Evolutionary conservation across 1,140 invertebrate genomes (phyloP), one percentile per base, ranked within the genome.

Genomic region (Acromyrmex heyeri): DNA sequence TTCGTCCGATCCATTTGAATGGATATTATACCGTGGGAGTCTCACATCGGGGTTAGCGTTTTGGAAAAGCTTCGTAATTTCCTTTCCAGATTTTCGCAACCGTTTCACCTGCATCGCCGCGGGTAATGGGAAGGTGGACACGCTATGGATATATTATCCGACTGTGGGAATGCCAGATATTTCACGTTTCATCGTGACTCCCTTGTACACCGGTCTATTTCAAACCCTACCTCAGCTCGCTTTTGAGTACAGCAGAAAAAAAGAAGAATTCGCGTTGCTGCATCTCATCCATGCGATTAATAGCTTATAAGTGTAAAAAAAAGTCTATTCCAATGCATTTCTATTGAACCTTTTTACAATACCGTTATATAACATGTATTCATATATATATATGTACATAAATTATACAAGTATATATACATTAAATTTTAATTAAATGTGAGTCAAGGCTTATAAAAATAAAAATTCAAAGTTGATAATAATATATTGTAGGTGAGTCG

Each of bases 1-100:
- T 77, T 81, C 75, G 10, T 59, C 2, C 14, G 4, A 34, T 8
- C 18, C 62, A 75, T 88, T 85, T 90, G 85, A 91, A 90, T 87
- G 79, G 79, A 64, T n/a, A 55, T 78, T 64, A 8, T 44, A 86
- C 87, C 90, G 90, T 91, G 90, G 90, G 90, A 91, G 75, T 86
- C 24, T 65, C 16, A 27, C n/a, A 6, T 65, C 50, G 27, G 30
- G 53, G 75, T 83, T 86, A 86, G 72, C 86, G 73, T 67, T 38
- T 30, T 53, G 81, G 30, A 61, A 72, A 87, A 69, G 65, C 65
- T 73, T 87, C 87, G 90, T 87, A 91, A 91, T 81, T 61, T 88
- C 24, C 57, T 64, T 18, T 14, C 21, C 16, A 61, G 67, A 72
- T 83, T 90, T 91, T 90, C 88, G 89, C 85, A 90, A 90, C 64